These are phyloP conservation scores for Drosophila merina DNA, from an alignment of 2,888 invertebrate genomes.

Conservation along the genomic window DNA sequence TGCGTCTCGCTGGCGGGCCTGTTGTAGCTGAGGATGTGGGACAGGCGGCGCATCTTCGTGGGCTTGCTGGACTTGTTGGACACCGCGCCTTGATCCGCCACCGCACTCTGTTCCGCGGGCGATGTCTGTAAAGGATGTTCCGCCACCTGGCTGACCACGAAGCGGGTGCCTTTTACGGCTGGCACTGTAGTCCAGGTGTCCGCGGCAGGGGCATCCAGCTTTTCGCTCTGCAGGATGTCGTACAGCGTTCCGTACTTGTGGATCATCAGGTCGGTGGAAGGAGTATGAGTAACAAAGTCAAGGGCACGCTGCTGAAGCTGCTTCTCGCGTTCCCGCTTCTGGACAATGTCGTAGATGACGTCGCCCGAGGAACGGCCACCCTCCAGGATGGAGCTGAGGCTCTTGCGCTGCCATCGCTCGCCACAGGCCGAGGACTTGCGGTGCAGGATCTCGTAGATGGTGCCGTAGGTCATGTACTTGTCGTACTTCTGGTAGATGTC, in stretches of 20 bases:
- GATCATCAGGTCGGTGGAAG: neutral
- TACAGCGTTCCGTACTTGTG: constrained; percentile 83
- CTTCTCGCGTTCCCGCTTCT: constrained; percentile 71
- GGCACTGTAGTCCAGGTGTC: constrained; percentile 15
- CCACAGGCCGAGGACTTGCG: constrained; percentile 80
- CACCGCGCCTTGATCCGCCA: neutral
- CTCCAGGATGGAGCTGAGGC: constrained; percentile 81
- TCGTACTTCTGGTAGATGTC: constrained; percentile 84
- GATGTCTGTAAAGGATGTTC: constrained; percentile 57
- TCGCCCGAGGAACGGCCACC: constrained; percentile 60
- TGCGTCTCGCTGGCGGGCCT: constrained; percentile 33
- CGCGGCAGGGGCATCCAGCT: constrained; percentile 53
- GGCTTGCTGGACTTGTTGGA: constrained; percentile 51
- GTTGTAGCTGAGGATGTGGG: constrained; percentile 82
- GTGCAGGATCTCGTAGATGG: constrained; percentile 84
- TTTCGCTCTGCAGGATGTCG: constrained; percentile 83
- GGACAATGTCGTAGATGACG: constrained; percentile 84
- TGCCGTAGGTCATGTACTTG: constrained; percentile 84
- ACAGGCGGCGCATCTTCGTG: constrained; percentile 82
- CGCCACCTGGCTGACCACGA: constrained; percentile 83
- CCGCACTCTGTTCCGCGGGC: constrained; percentile 1
- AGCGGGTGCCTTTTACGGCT: constrained; percentile 67
- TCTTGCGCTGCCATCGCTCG: constrained; percentile 82
- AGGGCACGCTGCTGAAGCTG: constrained; percentile 9
- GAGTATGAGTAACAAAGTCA: constrained; percentile 9